Evolutionary conservation across 2,797 vertebrate genomes (phyloP).

Genomic region (Cryptoprocta ferox): DNA sequence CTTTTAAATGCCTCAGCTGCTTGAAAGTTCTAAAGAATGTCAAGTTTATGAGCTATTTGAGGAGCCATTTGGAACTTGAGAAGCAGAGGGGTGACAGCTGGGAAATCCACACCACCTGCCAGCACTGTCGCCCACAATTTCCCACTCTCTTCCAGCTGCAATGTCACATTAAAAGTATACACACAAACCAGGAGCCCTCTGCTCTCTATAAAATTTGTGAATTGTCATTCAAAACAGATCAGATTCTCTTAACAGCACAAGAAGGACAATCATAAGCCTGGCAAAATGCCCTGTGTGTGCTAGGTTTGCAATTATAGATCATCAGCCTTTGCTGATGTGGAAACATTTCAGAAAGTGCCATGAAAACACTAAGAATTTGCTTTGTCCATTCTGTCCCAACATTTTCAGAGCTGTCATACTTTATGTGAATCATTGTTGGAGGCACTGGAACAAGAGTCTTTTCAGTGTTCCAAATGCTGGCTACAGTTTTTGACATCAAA

Average conservation of each 20-base stretch:
- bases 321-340: slow-evolving; percentile 56
- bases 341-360: slow-evolving; percentile 71
- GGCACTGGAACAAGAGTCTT: slow-evolving; percentile 65
- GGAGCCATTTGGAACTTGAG: slow-evolving; percentile 75
- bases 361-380: slow-evolving; percentile 71
- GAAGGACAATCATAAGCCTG: slow-evolving; percentile 74
- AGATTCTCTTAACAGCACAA: slow-evolving; percentile 71
- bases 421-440: slow-evolving; percentile 61
- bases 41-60: slow-evolving; percentile 77
- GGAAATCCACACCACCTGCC: slow-evolving; percentile 69
- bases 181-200: not conserved
- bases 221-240: slow-evolving; percentile 72
- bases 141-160: slow-evolving; percentile 65
- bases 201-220: slow-evolving; percentile 68
- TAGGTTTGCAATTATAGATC: slow-evolving; percentile 70
- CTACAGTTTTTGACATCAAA: slow-evolving; percentile 77
- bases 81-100: slow-evolving; percentile 67
- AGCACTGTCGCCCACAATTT: slow-evolving; percentile 66
- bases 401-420: slow-evolving; percentile 73
- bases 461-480: slow-evolving; percentile 71
- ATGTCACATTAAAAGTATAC: slow-evolving; percentile 56
- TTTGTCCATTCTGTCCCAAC: slow-evolving; percentile 75
- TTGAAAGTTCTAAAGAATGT: slow-evolving; percentile 74
- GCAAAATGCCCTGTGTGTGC: slow-evolving; percentile 70
- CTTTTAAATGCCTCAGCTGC: slow-evolving; percentile 75